Evolutionary conservation across 2,797 vertebrate species (phyloP), one percentile per base, ranked within the genome.

Genomic region (Zonotrichia albicollis): DNA sequence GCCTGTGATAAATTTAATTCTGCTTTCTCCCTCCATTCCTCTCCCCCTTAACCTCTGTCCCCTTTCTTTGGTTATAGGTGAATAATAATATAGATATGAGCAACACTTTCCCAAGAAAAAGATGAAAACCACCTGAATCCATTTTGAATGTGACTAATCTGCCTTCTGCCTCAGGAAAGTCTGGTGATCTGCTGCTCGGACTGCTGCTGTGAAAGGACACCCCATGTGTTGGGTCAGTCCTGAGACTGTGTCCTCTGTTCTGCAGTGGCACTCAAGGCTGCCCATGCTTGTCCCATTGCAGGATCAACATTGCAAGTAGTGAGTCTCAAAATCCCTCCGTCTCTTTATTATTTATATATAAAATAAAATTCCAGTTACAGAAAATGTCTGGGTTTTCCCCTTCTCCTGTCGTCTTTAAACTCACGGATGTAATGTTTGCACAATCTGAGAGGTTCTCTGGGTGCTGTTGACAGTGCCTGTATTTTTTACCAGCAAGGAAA

Each of bases 341-440:
- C 93, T 97, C 88, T 90, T 87, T 91, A 58, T 91, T 98, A 96
- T 97, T 98, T 97, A 98, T 98, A 96, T 88, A 95, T 89, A 96
- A 96, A 98, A 97, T 98, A 97, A 97, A 97, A 96, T 86, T 96
- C 55, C 76, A 94, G 67, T 87, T 95, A 70, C 72, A 81, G 64
- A 90, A 76, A 95, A 78, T 13, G 54, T 67, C 30, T 6, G 15
- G 29, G 34, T 89, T 93, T 93, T 10, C 16, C 36, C 26, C 13
- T 65, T 53, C 45, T 83, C 27, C 11, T 75, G 2, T 74, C 10
- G 64, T 55, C 87, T 76, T 82, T 89, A 64, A 84, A 32, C 30
- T 81, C 65, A 5, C 0, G 1, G 40, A n/a, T 80, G n/a, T 75
- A 55, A 34, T 46, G 21, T 29, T 51, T 68, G 34, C 30, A 23